Percentiles rank a stretch among this genome's conserved stretches.
Conservation (phyloP, 2,113 vertebrate species). For the Nannospalax galili region DNA sequence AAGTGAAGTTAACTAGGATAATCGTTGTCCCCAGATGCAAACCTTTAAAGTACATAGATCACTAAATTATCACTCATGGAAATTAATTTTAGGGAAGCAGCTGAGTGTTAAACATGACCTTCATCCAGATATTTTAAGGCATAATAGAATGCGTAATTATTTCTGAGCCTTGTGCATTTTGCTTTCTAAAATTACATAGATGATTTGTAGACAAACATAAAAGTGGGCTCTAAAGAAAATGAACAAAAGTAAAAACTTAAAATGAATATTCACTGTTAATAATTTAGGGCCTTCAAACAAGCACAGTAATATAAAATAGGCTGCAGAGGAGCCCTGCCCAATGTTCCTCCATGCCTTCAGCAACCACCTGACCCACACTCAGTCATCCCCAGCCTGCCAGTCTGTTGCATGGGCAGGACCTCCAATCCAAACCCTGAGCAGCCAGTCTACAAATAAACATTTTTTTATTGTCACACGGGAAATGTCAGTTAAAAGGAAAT, state of each 20-base stretch:
- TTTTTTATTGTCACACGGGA: neutral
- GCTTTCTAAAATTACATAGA: constrained; percentile 65
- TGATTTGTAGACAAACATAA: constrained; percentile 68
- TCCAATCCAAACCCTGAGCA: neutral
- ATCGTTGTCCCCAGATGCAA: constrained; percentile 61
- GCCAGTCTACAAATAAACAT: neutral
- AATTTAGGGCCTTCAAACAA: constrained; percentile 10
- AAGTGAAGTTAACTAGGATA: constrained; percentile 47
- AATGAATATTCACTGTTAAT: constrained; percentile 48
- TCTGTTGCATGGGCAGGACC: neutral
- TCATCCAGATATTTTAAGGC: constrained; percentile 67
- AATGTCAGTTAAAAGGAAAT: neutral
- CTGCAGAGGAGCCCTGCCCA: neutral
- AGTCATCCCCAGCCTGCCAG: neutral
- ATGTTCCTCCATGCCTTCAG: too few species aligned
- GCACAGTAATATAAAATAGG: neutral
- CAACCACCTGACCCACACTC: neutral
- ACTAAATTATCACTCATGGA: constrained; percentile 69
- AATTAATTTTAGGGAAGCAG: constrained; percentile 67
- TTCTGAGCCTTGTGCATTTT: constrained; percentile 56
- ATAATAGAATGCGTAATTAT: constrained; percentile 68
- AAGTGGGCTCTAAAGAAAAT: constrained; percentile 49
- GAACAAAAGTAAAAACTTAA: constrained; percentile 21
- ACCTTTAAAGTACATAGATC: constrained; percentile 71
- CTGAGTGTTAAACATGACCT: constrained; percentile 61